These are phyloP conservation scores for Muscina levida DNA, from an alignment of 2,888 invertebrate species.

Conservation along the genomic window DNA sequence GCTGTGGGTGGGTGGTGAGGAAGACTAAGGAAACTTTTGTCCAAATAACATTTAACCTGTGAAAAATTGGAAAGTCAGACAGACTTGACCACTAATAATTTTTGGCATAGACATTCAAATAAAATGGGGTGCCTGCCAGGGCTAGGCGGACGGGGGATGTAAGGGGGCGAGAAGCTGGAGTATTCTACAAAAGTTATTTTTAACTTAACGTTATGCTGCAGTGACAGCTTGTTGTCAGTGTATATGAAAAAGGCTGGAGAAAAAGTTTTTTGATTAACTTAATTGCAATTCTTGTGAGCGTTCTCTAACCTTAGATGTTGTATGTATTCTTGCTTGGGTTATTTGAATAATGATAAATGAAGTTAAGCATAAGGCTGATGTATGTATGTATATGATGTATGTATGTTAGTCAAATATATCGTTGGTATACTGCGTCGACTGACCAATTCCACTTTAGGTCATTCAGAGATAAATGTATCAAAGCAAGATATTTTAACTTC, in stretches of 20 bases:
- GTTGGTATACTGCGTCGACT: no score
- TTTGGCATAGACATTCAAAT: conserved; percentile 48
- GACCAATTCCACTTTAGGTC: no score
- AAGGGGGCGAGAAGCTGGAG: no score
- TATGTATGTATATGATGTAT: no score
- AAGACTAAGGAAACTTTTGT: no score
- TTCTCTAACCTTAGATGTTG: no score
- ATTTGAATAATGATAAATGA: no score
- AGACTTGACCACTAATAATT: conserved; percentile 55
- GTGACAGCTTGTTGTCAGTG: conserved; percentile 65
- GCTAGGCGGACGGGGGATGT: background rate
- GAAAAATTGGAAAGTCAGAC: background rate
- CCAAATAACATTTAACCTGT: background rate
- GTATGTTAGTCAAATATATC: no score
- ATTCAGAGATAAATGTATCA: no score
- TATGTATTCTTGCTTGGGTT: no score
- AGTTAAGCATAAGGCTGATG: no score
- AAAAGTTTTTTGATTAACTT: conserved; percentile 71
- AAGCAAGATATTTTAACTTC: no score
- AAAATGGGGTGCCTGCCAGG: background rate
- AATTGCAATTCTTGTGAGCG: conserved; percentile 65
- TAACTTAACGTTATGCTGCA: conserved; percentile 47
- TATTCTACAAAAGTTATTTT: conserved; percentile 14
- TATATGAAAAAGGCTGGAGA: conserved; percentile 9
- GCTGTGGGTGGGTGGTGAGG: background rate